Percentiles rank a stretch among this genome's conserved stretches.
Conservation (phyloP, 2,888 invertebrate genomes). For the Steinernema scapterisci region DNA sequence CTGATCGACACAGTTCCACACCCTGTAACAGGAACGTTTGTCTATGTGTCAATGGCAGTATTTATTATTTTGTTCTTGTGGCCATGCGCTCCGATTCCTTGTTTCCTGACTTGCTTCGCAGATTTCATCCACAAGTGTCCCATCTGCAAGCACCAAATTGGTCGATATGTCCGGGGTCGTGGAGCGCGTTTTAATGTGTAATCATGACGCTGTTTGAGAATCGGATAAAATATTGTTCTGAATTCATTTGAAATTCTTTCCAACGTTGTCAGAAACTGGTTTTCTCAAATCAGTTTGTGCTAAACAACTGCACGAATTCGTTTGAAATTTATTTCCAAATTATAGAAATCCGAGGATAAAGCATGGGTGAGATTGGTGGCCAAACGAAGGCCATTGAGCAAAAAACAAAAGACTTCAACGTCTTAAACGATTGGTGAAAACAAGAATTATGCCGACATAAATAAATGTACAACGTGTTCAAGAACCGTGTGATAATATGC, state of each 20-base stretch:
- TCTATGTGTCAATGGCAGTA: constrained; percentile 49
- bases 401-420: not conserved
- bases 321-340: not conserved
- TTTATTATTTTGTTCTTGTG: constrained; percentile 56
- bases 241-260: no score
- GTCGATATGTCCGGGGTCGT: constrained; percentile 52
- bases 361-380: constrained; percentile 6
- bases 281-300: no score
- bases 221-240: no score
- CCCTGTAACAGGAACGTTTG: constrained; percentile 57
- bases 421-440: no score
- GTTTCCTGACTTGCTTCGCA: constrained; percentile 55
- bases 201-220: constrained; percentile 10
- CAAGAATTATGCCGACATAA: not conserved
- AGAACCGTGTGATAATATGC: not conserved
- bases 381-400: constrained; percentile 3
- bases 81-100: constrained; percentile 63
- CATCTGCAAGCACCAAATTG: constrained; percentile 56
- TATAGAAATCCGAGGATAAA: constrained; percentile 24
- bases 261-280: no score
- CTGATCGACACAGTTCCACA: constrained; percentile 57
- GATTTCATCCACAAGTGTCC: constrained; percentile 63
- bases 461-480: constrained; percentile 1
- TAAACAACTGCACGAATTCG: no score
- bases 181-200: constrained; percentile 57